Conservation (phyloP, 2,113 vertebrate species). For the Guaruba guarouba region DNA sequence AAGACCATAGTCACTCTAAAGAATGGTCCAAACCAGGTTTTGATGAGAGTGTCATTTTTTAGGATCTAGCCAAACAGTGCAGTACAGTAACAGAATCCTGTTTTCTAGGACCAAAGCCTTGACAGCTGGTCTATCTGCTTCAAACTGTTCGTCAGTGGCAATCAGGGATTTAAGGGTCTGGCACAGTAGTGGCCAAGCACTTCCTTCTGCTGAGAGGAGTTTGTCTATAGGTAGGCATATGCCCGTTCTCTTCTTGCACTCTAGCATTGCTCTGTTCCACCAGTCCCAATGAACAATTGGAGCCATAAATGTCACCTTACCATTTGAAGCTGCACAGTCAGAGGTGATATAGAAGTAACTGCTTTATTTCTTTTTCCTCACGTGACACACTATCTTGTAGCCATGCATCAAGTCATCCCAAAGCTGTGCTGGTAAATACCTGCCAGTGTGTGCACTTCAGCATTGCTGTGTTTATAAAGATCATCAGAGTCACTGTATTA, state of each 20-base stretch:
- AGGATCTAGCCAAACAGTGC: not conserved
- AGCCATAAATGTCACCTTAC: not conserved
- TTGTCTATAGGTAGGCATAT: not conserved
- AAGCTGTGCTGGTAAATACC: not conserved
- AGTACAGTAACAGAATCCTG: not conserved
- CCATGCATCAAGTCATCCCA: not conserved
- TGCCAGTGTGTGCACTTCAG: not conserved
- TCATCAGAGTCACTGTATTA: not conserved
- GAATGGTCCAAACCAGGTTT: not conserved
- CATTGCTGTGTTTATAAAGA: not conserved
- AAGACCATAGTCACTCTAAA: not conserved
- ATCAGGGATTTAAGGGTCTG: not conserved
- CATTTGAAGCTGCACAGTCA: not conserved
- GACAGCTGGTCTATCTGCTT: not conserved
- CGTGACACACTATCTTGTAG: not conserved
- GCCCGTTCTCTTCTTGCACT: not conserved
- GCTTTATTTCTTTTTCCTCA: not conserved
- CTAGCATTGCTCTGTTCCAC: not conserved
- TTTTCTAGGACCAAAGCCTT: not conserved
- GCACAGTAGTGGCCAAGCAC: not conserved
- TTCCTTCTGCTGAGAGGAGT: not conserved
- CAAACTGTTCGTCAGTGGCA: not conserved
- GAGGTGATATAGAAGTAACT: not conserved
- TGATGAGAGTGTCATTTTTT: not conserved
- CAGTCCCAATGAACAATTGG: not conserved